Percentiles rank a stretch among this genome's conserved stretches.
Evolutionary conservation across 1,140 invertebrate species (phyloP).

Genomic region (Drosophila ohnishii): DNA sequence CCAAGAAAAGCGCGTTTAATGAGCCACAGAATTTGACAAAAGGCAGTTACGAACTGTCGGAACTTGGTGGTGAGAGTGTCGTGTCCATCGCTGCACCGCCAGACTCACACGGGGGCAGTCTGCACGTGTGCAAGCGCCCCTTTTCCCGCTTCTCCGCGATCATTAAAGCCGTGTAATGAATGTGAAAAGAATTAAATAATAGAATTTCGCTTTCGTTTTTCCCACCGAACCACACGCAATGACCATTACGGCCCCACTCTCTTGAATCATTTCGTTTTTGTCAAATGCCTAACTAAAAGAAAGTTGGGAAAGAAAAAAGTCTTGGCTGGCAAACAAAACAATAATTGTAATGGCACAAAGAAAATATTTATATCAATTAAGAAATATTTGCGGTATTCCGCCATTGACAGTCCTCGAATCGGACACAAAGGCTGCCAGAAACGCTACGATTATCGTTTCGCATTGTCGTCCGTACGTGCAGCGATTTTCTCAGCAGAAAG

Average conservation of each 20-base stretch:
- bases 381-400: conserved; percentile 45
- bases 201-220: conserved; percentile 83
- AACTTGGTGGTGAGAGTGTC: conserved; percentile 68
- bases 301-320: conserved; percentile 55
- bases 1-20: conserved; percentile 67
- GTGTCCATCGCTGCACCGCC: conserved; percentile 20
- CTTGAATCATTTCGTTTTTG: conserved; percentile 48
- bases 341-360: conserved; percentile 42
- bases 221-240: conserved; percentile 58
- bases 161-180: conserved; percentile 80
- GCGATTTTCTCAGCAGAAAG: conserved; percentile 54
- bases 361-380: conserved; percentile 65
- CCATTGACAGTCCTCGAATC: conserved; percentile 23
- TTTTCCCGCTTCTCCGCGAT: neutral
- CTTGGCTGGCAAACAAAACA: conserved; percentile 39
- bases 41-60: conserved; percentile 32
- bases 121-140: conserved; percentile 26
- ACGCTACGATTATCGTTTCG: conserved; percentile 56
- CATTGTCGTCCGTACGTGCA: conserved; percentile 52
- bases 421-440: conserved; percentile 36
- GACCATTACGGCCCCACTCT: conserved; percentile 50
- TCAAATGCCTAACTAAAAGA: conserved; percentile 77
- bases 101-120: conserved; percentile 8
- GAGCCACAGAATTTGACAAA: conserved; percentile 72
- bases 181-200: conserved; percentile 83